Percentiles rank a stretch among this genome's conserved stretches.
These are phyloP conservation scores for Diuraphis noxia DNA, from an alignment of 1,140 invertebrate genomes.

Conservation along the genomic window DNA sequence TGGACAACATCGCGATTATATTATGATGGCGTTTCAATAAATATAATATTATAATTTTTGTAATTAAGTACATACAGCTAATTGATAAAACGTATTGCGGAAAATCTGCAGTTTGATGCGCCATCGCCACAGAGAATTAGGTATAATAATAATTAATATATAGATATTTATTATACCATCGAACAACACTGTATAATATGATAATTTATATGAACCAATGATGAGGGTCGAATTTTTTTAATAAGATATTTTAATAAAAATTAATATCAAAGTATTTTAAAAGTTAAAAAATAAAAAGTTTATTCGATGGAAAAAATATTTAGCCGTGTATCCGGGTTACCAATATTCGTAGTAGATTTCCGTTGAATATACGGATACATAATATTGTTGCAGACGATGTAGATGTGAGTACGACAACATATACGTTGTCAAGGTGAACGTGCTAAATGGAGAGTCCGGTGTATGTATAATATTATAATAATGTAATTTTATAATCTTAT, in stretches of 20 bases:
- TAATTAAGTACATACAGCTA: too few species aligned
- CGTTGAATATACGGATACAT: not conserved
- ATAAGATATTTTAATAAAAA: not conserved
- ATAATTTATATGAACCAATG: not conserved
- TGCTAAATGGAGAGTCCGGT: not conserved
- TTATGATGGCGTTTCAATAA: not conserved
- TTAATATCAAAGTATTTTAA: not conserved
- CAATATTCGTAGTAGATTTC: not conserved
- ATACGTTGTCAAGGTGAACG: slow-evolving; percentile 10
- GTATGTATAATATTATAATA: not conserved
- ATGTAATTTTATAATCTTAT: not conserved
- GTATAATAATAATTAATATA: not conserved
- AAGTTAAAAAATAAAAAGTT: not conserved
- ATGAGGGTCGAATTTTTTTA: not conserved
- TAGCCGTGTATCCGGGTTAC: slow-evolving; percentile 11
- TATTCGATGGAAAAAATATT: not conserved
- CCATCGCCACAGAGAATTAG: not conserved
- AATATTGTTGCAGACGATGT: not conserved
- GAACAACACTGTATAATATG: not conserved
- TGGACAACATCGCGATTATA: not conserved
- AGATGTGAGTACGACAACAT: not conserved
- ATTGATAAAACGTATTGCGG: not conserved
- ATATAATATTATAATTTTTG: too few species aligned
- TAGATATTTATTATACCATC: not conserved
- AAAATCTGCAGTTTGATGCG: not conserved